Conservation (phyloP, 2,113 vertebrate genomes). For the Ciconia maguari region DNA sequence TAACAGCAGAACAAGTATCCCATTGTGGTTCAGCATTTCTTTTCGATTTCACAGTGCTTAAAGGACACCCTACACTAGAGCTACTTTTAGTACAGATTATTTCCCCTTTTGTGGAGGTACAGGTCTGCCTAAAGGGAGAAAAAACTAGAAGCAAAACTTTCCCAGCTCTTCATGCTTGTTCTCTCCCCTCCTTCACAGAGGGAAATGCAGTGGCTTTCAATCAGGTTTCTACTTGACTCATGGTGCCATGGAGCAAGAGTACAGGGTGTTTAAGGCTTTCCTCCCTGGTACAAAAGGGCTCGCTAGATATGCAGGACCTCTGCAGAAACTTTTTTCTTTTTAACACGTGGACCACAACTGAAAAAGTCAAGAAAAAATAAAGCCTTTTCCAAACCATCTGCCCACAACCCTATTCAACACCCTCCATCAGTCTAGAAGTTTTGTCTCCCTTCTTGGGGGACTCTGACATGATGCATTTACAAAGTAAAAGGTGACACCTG, state of each 20-base stretch:
- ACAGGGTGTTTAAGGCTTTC: background rate
- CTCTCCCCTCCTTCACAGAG: accelerated
- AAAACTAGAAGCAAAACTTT: background rate
- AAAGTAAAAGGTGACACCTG: constrained; percentile 21
- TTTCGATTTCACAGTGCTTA: background rate
- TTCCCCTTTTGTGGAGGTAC: background rate
- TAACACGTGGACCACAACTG: background rate
- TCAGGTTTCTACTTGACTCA: background rate
- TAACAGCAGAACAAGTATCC: background rate
- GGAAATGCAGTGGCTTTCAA: background rate
- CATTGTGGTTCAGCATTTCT: background rate
- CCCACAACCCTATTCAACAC: background rate
- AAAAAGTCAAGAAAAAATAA: background rate
- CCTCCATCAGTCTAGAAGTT: background rate
- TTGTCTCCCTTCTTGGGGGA: background rate
- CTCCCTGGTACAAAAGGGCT: background rate
- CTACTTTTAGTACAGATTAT: background rate
- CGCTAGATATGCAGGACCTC: background rate
- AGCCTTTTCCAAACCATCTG: background rate
- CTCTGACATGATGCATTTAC: background rate
- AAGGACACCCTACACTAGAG: background rate
- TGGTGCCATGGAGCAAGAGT: background rate
- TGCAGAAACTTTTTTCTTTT: background rate
- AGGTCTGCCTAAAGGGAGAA: background rate
- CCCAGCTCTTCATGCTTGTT: background rate